Base-by-base conservation (phyloP, 1,140 invertebrate species). In the Centruroides sculpturatus region DNA sequence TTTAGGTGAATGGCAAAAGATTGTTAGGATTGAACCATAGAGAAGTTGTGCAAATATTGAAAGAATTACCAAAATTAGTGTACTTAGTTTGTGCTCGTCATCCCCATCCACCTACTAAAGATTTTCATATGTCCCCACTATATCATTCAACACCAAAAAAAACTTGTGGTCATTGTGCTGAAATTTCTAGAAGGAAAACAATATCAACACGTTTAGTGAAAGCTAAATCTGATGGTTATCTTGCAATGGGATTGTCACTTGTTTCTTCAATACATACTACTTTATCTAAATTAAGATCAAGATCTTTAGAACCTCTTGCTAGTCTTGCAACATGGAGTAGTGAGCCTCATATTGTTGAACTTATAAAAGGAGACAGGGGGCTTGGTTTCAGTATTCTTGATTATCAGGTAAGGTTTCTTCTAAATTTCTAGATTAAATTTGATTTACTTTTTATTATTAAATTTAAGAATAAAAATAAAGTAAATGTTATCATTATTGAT, bases 311-410 rank as follows among this genome's bases (percentile, higher is more conserved):
- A 79, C 93, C 94, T 6, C 78, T 99, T 51, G 94, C 91, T 10
- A 92, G 92, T 23, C 78, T 99, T 63, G 95, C 95, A 8, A 97
- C 98, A 87, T 99, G 96, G 96, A 89, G 89, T 66, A 90, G 86
- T 55, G 90, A 98, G 71, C 89, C 93, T 58, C 90, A 98, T 73
- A 85, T 96, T 65, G 96, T 99, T 73, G 90, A 96, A 76, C 76
- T 99, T 67, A 82, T 87, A 52, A 99, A 99, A 77, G 93, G 92
- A 67, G 93, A 97, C 72, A 82, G 90, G 65, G 97, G 96, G 41
- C 81, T 99, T 64, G 97, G 97, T 63, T 99, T 99, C 78, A 96
- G 92, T 66, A 97, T 99, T 74, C 81, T 99, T 66, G 97, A 99
- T 78, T 99, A 99, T 78, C 85, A 92, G 82, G 88, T 89, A 71